Conservation (phyloP, 2,113 vertebrate genomes). For the Platycercus adscitus region DNA sequence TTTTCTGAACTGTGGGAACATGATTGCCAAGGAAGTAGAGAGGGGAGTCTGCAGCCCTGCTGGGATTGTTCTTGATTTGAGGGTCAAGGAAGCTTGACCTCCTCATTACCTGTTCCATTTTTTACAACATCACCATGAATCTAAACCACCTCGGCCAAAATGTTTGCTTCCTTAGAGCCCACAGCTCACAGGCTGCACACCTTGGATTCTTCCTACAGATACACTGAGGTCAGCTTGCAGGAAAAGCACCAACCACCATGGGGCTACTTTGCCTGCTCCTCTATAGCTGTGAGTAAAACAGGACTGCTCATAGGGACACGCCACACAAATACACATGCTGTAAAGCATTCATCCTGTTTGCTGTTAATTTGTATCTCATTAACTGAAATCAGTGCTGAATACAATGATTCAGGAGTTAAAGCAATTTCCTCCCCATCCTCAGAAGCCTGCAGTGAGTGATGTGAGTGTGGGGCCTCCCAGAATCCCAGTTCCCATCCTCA, state of each 20-base stretch:
- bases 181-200: background rate
- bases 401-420: background rate
- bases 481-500: background rate
- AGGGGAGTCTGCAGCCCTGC: constrained; percentile 62
- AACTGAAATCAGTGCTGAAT: background rate
- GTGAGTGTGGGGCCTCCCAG: background rate
- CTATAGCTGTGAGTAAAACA: background rate
- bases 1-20: constrained; percentile 77
- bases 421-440: background rate
- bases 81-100: constrained; percentile 74
- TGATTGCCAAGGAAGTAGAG: constrained; percentile 73
- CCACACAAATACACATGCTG: background rate
- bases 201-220: background rate
- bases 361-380: background rate
- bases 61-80: constrained; percentile 75
- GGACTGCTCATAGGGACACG: background rate
- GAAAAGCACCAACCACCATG: background rate
- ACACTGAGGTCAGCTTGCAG: background rate
- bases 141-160: background rate
- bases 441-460: background rate
- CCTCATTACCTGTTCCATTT: constrained; percentile 58
- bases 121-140: background rate
- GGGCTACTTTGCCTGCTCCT: background rate
- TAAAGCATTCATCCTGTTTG: background rate
- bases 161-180: constrained; percentile 6